Evolutionary conservation across 2,888 invertebrate genomes (phyloP), one percentile per base, ranked within the genome.

Genomic region (Pristionchus fissidentatus): DNA sequence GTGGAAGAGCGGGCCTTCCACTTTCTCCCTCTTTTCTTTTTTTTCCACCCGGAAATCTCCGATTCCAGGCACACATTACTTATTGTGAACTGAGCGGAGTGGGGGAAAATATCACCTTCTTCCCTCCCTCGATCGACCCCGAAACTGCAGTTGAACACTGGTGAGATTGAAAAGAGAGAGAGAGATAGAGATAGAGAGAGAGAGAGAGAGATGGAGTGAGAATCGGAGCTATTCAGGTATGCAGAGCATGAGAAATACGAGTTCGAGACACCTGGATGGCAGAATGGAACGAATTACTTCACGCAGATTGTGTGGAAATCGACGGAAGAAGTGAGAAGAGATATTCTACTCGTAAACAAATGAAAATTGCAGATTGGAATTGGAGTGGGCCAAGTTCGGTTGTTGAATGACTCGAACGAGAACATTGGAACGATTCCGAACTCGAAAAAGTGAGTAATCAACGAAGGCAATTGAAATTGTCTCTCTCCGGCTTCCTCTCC

Each of bases 221-320:
- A 41, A 38, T 3, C 7, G 5, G 35, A 38, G 41, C 38, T 66
- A 5, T 85, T 86, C 80, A 90, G 92, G 92, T 90, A 90, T 80
- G 86, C 87, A 57, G 92, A 92, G 84, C 87, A 90, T 75, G 89
- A 88, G 60, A 89, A 88, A 78, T 92, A 92, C 87, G 90, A 92
- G 80, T 92, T 88, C 86, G 91, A 91, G 84, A 90, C 90, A 43
- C 91, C 91, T 55, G 90, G 91, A n/a, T 90, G 91, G 91, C 91
- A 92, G 85, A 85, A 86, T 62, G 92, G 92, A 66, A 92, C 92
- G 88, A 93, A 93, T 84, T 93, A 94, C 87, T 94, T 94, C 87
- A 93, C 93, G 2, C 94, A 94, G 89, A 91, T 94, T 83, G 92
- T 94, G 32, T 94, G 94, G 94, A 93, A 92, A 85, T 91, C 90